A percentile compares a stretch with the other conserved stretches of the same genome.
phyloP scores from a whole-genome alignment of 2,797 vertebrate genomes.

The Rhabdophis nuchalis region DNA sequence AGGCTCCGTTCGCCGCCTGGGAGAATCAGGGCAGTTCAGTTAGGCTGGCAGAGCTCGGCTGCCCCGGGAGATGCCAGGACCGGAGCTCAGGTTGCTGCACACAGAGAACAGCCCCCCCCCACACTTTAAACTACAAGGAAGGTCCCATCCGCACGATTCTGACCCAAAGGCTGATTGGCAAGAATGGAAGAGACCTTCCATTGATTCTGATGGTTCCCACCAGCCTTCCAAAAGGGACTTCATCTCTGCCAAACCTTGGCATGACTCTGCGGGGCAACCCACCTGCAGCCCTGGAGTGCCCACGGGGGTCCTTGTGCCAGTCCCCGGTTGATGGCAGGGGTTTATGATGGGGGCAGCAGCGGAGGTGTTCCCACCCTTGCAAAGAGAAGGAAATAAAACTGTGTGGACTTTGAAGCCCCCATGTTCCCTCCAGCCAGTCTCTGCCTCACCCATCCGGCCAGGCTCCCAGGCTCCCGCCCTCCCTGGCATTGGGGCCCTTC shows the following conservation, averaged over 20 bases:
- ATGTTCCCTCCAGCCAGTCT: background rate
- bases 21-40: background rate
- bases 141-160: background rate
- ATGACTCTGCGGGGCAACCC: background rate
- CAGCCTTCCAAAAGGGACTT: too few relatives aligned
- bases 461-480: background rate
- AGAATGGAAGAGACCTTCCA: background rate
- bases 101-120: background rate
- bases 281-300: background rate
- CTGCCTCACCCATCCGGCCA: background rate
- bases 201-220: background rate
- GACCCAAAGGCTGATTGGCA: background rate
- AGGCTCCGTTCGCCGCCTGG: slow-evolving; percentile 33
- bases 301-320: background rate
- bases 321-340: background rate
- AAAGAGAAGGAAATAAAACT: background rate
- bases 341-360: background rate
- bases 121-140: background rate
- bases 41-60: background rate
- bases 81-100: background rate
- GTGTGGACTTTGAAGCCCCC: background rate
- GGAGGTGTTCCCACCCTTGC: background rate
- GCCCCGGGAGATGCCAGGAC: background rate
- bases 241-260: background rate
- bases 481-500: background rate